A percentile compares a stretch with the other conserved stretches of the same genome.
Evolutionary conservation across 2,797 vertebrate species (phyloP).

Genomic region (Pygocentrus nattereri): DNA sequence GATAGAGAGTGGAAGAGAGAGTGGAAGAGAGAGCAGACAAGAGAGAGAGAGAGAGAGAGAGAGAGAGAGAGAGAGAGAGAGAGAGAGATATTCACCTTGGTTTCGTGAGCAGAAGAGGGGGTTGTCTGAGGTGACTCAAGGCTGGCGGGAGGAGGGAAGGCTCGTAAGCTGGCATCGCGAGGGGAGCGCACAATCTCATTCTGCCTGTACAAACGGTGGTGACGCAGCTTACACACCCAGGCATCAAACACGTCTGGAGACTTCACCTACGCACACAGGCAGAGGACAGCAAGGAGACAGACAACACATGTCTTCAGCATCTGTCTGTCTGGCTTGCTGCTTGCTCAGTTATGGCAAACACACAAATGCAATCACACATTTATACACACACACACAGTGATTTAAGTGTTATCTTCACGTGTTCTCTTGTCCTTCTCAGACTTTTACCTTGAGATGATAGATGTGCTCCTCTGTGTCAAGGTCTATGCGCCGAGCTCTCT

Average conservation of each 20-base stretch:
- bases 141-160: slow-evolving; percentile 88
- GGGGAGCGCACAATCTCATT: slow-evolving; percentile 98
- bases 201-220: slow-evolving; percentile 95
- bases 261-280: slow-evolving; percentile 84
- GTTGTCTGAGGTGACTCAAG: slow-evolving; percentile 89
- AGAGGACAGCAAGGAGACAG: slow-evolving; percentile 39
- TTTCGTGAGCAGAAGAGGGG: slow-evolving; percentile 81
- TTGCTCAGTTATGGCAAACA: slow-evolving; percentile 20
- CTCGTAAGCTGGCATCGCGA: slow-evolving; percentile 90
- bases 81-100: slow-evolving; percentile 80
- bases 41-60: background rate
- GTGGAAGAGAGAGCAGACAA: background rate
- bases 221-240: slow-evolving; percentile 94
- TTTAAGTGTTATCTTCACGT: background rate
- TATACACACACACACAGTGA: background rate
- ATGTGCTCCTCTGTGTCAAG: slow-evolving; percentile 99
- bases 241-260: slow-evolving; percentile 97
- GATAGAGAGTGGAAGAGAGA: background rate
- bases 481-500: slow-evolving; percentile 95
- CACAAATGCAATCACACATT: background rate
- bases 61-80: background rate
- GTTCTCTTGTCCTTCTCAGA: background rate
- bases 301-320: slow-evolving; percentile 37
- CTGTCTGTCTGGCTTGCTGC: slow-evolving; percentile 37
- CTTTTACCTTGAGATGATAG: slow-evolving; percentile 95